A percentile compares a stretch with the other conserved stretches of the same genome.
Conservation (phyloP, 2,888 invertebrate genomes). For the Chrysina gloriosa region DNA sequence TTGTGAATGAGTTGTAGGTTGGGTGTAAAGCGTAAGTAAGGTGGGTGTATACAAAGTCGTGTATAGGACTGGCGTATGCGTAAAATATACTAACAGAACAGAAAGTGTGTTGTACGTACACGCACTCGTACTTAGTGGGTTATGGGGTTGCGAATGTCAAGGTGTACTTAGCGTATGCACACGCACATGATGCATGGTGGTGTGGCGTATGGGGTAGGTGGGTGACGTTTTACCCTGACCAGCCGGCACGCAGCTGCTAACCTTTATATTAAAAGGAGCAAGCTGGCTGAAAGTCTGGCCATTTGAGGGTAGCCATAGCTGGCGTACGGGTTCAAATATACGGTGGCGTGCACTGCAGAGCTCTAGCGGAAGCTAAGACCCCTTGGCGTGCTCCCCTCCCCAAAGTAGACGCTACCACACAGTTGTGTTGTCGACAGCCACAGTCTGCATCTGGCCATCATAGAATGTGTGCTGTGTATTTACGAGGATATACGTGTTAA, state of each 20-base stretch:
- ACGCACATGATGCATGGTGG: constrained; percentile 49
- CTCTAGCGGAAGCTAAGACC: constrained; percentile 61
- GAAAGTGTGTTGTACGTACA: not conserved
- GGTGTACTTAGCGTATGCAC: constrained; percentile 49
- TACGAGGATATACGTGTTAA: constrained; percentile 51
- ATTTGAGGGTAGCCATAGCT: constrained; percentile 62
- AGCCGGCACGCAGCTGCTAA: constrained; percentile 59
- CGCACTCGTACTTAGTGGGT: constrained; percentile 48
- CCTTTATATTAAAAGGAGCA: constrained; percentile 62
- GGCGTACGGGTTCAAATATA: constrained; percentile 42
- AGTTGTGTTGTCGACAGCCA: constrained; percentile 54
- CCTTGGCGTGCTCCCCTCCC: constrained; percentile 62
- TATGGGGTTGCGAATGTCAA: constrained; percentile 52
- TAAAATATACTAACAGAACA: constrained; percentile 3
- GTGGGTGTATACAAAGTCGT: constrained; percentile 4
- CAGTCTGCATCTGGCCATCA: constrained; percentile 60
- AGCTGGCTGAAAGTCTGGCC: constrained; percentile 58
- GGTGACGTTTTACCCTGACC: constrained; percentile 57
- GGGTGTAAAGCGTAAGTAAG: constrained; percentile 7
- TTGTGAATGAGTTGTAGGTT: constrained; percentile 31
- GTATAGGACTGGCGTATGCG: constrained; percentile 6
- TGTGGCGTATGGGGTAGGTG: constrained; percentile 55
- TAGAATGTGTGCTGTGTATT: constrained; percentile 55
- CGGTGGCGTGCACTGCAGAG: constrained; percentile 47
- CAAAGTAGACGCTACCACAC: constrained; percentile 61